These are phyloP conservation scores for Pseudoatta argentina DNA, from an alignment of 1,140 invertebrate species.

Conservation along the genomic window DNA sequence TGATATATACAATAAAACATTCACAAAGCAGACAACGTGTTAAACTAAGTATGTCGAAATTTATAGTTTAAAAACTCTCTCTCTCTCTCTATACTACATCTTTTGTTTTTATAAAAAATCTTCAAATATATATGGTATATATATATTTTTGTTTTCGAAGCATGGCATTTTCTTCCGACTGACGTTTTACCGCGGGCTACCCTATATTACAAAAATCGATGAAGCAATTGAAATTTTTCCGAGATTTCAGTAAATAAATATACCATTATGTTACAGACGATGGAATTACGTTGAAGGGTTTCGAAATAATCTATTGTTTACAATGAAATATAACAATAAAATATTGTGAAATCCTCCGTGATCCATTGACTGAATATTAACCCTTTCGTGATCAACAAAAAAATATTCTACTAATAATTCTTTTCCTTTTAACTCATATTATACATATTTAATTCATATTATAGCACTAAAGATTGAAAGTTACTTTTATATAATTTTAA, in stretches of 20 bases:
- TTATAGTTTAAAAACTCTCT: neutral
- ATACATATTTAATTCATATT: constrained; percentile 9
- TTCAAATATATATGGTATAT: neutral
- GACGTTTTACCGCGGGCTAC: constrained; percentile 9
- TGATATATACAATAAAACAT: neutral
- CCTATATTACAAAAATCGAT: neutral
- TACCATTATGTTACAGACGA: constrained; percentile 3
- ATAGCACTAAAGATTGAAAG: neutral
- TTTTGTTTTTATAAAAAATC: neutral
- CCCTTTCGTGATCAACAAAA: constrained; percentile 31
- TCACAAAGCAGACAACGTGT: neutral
- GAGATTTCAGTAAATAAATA: constrained; percentile 31
- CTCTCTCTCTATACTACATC: neutral
- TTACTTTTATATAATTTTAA: neutral
- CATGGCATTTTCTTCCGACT: constrained; percentile 26
- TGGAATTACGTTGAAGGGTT: neutral
- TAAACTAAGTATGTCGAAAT: constrained; percentile 1
- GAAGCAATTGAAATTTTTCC: neutral
- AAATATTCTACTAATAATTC: neutral
- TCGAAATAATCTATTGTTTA: neutral
- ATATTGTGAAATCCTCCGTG: neutral
- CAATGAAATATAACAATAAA: neutral
- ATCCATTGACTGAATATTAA: constrained; percentile 29
- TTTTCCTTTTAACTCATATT: neutral
- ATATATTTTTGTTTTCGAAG: neutral